These are phyloP conservation scores for Macrobrachium rosenbergii DNA, from an alignment of 1,140 invertebrate species.

Conservation along the genomic window DNA sequence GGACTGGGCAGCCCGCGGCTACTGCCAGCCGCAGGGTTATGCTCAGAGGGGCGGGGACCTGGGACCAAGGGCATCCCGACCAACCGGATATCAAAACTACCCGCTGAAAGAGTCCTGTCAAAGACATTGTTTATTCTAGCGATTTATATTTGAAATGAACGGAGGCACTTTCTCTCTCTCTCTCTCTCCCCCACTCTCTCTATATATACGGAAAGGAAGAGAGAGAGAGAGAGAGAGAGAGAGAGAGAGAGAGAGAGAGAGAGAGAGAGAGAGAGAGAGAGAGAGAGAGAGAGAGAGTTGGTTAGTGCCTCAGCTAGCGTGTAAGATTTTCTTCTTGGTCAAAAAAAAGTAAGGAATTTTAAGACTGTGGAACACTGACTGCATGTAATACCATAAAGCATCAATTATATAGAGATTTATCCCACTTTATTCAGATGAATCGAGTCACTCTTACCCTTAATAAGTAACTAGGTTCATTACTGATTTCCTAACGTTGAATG, in stretches of 20 bases:
- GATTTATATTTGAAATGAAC: background rate
- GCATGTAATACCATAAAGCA: too few relatives aligned
- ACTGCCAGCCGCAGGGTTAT: conserved; percentile 66
- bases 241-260: conserved; percentile 25
- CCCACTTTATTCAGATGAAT: too few relatives aligned
- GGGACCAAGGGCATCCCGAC: conserved; percentile 76
- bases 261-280: conserved; percentile 38
- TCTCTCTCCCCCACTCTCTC: too few relatives aligned
- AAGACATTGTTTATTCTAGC: background rate
- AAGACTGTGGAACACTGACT: too few relatives aligned
- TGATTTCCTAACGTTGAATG: too few relatives aligned
- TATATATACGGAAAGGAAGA: background rate
- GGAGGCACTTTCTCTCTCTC: background rate
- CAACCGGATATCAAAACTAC: conserved; percentile 80
- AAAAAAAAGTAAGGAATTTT: too few relatives aligned
- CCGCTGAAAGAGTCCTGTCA: conserved; percentile 74
- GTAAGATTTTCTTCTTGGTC: too few relatives aligned
- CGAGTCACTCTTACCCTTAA: too few relatives aligned
- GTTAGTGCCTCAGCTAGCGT: background rate
- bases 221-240: conserved; percentile 23
- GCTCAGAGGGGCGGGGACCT: conserved; percentile 69
- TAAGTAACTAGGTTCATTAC: too few relatives aligned
- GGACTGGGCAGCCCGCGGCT: conserved; percentile 62
- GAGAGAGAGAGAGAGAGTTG: conserved; percentile 39
- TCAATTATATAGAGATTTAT: too few relatives aligned